Percentiles rank a stretch among this genome's conserved stretches.
phyloP scores from a whole-genome alignment of 2,888 invertebrate genomes.

The Lepidochrysops patricia region DNA sequence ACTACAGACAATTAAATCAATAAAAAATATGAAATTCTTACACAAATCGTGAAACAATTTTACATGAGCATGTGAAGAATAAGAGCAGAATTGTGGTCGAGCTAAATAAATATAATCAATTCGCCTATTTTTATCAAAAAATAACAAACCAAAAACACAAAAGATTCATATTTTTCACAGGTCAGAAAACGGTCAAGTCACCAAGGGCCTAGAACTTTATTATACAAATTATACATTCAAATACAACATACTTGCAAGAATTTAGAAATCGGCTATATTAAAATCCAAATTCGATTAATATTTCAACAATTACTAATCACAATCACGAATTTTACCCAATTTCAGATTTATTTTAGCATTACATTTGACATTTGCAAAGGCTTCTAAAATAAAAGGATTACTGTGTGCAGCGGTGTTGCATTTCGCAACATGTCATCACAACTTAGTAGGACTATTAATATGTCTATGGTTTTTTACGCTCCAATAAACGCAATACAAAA shows the following conservation, averaged over 20 bases:
- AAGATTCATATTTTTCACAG: conserved; percentile 15
- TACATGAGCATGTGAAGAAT: not conserved
- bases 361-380: conserved; percentile 5
- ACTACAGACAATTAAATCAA: not conserved
- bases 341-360: conserved; percentile 5
- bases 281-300: not conserved
- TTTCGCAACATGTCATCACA: not conserved
- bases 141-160: conserved; percentile 13
- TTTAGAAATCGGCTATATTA: not conserved
- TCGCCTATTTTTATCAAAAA: not conserved
- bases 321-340: conserved; percentile 3
- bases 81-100: not conserved
- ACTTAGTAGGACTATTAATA: not conserved
- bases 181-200: conserved; percentile 9
- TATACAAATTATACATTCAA: not conserved
- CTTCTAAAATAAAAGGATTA: not conserved
- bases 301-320: not conserved
- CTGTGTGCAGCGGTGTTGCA: not conserved
- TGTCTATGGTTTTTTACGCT: not conserved
- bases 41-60: not conserved
- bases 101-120: not conserved
- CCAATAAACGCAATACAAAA: not conserved
- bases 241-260: not conserved
- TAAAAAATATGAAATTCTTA: not conserved
- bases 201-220: not conserved